Evolutionary conservation across 2,888 invertebrate genomes (phyloP).

Genomic region (Hypomecis atomaria): DNA sequence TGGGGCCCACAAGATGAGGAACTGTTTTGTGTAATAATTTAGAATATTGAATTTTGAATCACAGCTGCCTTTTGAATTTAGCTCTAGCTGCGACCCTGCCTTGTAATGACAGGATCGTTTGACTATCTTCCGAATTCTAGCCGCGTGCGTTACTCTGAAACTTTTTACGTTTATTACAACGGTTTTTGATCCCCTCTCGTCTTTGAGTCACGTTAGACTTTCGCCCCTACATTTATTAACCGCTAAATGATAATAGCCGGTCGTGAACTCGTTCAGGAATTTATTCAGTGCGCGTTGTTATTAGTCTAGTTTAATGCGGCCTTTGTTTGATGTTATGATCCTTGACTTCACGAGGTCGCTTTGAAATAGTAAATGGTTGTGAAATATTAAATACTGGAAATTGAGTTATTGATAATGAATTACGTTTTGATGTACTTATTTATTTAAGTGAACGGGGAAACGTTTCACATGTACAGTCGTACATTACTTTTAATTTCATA

Average conservation of each 20-base stretch:
- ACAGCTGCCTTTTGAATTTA: no score
- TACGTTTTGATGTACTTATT: no score
- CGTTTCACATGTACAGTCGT: no score
- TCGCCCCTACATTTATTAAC: conserved; percentile 74
- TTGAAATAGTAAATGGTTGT: no score
- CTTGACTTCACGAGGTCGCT: not conserved
- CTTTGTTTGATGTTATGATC: not conserved
- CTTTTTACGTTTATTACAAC: conserved; percentile 80
- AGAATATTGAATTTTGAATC: no score
- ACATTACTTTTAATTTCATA: no score
- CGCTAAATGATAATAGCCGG: conserved; percentile 75
- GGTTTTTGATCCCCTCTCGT: conserved; percentile 74
- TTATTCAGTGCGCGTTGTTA: conserved; percentile 60
- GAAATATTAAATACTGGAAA: no score
- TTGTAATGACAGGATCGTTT: conserved; percentile 67
- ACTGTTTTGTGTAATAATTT: no score
- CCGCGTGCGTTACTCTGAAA: conserved; percentile 74
- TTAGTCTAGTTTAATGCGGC: conserved; percentile 41
- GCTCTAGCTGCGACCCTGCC: no score
- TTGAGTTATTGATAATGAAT: no score
- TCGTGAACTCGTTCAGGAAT: conserved; percentile 69
- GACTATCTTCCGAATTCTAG: conserved; percentile 71
- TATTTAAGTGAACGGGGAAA: no score
- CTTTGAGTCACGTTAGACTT: conserved; percentile 68
- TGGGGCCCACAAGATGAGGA: no score